Evolutionary conservation across 2,888 invertebrate genomes (phyloP).

Genomic region (Habroteleia sp.): DNA sequence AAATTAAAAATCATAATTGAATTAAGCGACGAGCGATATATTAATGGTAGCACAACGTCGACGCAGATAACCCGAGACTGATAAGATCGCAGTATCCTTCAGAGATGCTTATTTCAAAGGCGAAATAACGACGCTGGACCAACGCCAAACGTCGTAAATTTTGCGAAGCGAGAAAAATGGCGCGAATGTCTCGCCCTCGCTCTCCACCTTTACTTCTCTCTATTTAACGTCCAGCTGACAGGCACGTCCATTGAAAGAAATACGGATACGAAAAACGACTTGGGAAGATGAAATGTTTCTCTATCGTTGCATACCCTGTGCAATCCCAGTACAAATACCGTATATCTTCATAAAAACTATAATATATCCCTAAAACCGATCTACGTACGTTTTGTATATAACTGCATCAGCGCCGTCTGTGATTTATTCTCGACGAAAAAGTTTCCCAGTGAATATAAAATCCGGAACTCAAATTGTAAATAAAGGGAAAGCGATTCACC

Average conservation of each 20-base stretch:
- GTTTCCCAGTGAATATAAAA: constrained; percentile 15
- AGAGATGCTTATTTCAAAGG: constrained; percentile 68
- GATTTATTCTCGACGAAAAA: not conserved
- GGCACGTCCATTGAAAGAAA: constrained; percentile 66
- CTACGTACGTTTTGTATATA: constrained; percentile 20
- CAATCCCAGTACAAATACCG: constrained; percentile 12
- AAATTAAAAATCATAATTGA: constrained; percentile 50
- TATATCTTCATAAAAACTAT: constrained; percentile 29
- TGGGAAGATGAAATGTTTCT: constrained; percentile 59
- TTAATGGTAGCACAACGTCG: constrained; percentile 57
- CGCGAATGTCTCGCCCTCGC: constrained; percentile 74
- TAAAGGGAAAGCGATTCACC: constrained; percentile 16
- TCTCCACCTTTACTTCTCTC: constrained; percentile 63
- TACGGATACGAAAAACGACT: constrained; percentile 64
- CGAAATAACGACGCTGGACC: constrained; percentile 79
- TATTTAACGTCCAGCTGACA: constrained; percentile 70
- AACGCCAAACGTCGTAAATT: constrained; percentile 79
- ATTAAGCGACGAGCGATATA: constrained; percentile 38
- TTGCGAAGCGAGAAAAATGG: constrained; percentile 78
- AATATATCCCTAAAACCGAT: constrained; percentile 2
- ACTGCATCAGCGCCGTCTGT: not conserved
- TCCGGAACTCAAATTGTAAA: constrained; percentile 4
- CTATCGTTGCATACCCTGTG: constrained; percentile 53
- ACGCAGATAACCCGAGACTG: constrained; percentile 60
- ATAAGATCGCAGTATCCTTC: constrained; percentile 64